phyloP scores from a whole-genome alignment of 2,113 vertebrate species.

The Glaucomys volans region DNA sequence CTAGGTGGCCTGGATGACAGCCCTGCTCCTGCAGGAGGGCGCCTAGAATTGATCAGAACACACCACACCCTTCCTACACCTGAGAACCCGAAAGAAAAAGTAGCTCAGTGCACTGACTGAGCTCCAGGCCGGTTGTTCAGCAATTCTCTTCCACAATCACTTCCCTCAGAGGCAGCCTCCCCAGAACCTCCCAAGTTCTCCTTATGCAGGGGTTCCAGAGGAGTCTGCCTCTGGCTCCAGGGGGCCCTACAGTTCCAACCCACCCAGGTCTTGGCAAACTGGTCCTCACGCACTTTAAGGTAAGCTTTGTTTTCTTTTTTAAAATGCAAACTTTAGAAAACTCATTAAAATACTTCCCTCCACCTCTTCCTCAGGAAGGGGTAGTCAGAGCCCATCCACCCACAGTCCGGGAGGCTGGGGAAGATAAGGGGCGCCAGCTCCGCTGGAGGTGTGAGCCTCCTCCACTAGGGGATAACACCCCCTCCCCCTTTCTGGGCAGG shows the following conservation, averaged over 20 bases:
- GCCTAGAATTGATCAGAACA: background rate
- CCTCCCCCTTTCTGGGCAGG: background rate
- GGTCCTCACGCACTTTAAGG: background rate
- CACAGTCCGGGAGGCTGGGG: background rate
- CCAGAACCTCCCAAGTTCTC: background rate
- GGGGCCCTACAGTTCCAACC: background rate
- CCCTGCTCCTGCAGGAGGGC: no score
- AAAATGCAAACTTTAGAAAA: background rate
- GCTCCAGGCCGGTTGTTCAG: background rate
- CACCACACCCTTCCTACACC: background rate
- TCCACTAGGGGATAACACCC: fast-evolving
- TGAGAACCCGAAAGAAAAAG: background rate
- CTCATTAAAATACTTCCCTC: fast-evolving
- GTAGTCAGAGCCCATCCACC: background rate
- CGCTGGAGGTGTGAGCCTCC: background rate
- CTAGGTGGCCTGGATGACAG: background rate
- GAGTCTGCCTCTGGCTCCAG: conserved; percentile 85
- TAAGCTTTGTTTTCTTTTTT: background rate
- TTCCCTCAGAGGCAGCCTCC: no score
- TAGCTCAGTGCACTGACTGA: fast-evolving
- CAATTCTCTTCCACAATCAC: background rate
- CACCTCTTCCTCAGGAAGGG: no score
- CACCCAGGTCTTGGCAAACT: background rate
- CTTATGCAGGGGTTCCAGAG: conserved; percentile 19
- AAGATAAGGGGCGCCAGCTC: fast-evolving